phyloP scores from a whole-genome alignment of 2,888 invertebrate species.

The Macrophya alboannulata region DNA sequence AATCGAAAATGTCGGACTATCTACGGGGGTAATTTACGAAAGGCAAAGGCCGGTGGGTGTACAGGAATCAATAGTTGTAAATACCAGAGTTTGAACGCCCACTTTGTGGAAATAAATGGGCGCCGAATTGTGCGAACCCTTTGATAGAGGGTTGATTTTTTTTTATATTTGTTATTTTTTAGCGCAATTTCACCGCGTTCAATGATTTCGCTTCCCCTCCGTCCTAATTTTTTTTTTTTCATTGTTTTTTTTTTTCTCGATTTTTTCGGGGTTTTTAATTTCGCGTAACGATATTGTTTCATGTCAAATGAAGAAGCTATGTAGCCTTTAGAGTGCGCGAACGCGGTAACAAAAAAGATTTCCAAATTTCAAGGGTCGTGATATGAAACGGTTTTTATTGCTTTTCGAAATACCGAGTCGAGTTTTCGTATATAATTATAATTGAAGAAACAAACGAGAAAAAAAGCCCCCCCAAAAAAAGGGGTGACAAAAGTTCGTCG shows the following conservation, averaged over 20 bases:
- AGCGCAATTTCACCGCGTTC: not conserved
- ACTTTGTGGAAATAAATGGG: conserved; percentile 27
- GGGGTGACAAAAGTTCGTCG: not conserved
- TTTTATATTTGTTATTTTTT: not conserved
- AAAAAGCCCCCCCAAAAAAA: too few relatives aligned
- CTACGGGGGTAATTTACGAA: conserved; percentile 32
- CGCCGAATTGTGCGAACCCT: not conserved
- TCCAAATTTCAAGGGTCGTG: not conserved
- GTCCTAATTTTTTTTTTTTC: not conserved
- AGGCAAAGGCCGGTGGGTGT: conserved; percentile 10
- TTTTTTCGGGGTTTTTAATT: not conserved
- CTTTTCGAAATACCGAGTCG: not conserved
- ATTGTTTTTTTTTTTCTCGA: not conserved
- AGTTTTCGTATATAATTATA: not conserved
- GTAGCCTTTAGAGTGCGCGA: not conserved
- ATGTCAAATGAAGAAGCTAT: not conserved
- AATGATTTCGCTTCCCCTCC: not conserved
- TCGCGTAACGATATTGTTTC: not conserved
- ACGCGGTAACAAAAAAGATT: not conserved
- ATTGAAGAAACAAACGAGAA: not conserved
- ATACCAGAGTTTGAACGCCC: conserved; percentile 44
- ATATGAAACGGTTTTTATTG: not conserved
- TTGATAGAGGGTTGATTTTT: conserved; percentile 16
- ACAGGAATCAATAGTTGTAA: conserved; percentile 40
- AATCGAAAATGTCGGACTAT: conserved; percentile 27